A percentile compares a stretch with the other conserved stretches of the same genome.
These are phyloP conservation scores for Taphrorychus bicolor DNA, from an alignment of 2,888 invertebrate species.

Conservation along the genomic window DNA sequence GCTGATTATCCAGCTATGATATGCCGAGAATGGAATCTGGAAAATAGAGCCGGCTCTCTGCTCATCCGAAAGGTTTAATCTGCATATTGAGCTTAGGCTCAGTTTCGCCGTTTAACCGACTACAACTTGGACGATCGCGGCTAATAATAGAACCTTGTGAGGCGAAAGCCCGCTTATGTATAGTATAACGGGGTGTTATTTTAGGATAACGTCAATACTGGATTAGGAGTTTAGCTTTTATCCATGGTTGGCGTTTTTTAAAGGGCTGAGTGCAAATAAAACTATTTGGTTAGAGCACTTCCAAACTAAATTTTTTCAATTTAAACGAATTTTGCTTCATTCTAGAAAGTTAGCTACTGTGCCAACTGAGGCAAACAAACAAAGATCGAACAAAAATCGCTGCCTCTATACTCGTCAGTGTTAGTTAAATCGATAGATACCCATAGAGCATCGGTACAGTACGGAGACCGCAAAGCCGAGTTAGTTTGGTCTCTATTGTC, in stretches of 20 bases:
- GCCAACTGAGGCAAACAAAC: background rate
- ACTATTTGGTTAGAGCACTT: too few relatives aligned
- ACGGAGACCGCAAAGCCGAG: background rate
- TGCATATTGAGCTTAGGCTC: background rate
- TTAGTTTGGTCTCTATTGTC: background rate
- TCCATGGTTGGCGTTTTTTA: background rate
- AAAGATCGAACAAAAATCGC: background rate
- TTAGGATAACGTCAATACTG: conserved; percentile 1
- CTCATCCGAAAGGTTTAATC: background rate
- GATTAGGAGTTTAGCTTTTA: background rate
- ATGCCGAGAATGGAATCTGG: background rate
- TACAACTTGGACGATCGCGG: background rate
- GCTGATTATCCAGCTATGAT: conserved; percentile 3
- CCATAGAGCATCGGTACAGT: background rate
- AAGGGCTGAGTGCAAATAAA: background rate
- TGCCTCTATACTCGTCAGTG: background rate
- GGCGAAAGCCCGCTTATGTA: background rate
- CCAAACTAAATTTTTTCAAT: too few relatives aligned
- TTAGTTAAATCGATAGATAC: background rate
- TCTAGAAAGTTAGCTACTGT: background rate
- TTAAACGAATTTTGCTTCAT: background rate
- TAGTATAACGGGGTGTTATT: background rate
- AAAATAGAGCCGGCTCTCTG: background rate
- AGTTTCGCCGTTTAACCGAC: background rate
- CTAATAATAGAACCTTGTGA: conserved; percentile 8